phyloP scores from a whole-genome alignment of 1,140 invertebrate species.

The Philopotamus ludificatus region DNA sequence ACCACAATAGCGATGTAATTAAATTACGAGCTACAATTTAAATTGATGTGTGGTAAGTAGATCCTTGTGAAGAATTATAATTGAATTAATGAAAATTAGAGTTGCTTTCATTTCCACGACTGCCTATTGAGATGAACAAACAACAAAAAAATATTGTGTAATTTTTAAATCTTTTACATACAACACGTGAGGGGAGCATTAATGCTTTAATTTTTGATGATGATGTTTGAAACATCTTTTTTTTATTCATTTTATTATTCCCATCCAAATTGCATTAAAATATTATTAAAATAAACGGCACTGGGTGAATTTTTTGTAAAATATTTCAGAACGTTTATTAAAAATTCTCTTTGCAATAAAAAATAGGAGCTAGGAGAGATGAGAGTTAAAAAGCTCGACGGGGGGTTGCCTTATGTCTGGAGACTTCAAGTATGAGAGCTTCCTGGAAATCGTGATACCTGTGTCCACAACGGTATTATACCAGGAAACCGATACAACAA shows the following conservation, averaged over 20 bases:
- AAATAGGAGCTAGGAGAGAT: slow-evolving; percentile 7
- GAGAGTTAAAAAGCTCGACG: slow-evolving; percentile 20
- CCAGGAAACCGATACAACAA: too few species aligned
- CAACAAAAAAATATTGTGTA: neutral
- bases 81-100: neutral
- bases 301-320: too few species aligned
- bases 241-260: too few species aligned
- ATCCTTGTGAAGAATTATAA: neutral
- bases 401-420: slow-evolving; percentile 7
- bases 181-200: too few species aligned
- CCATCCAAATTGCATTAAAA: too few species aligned
- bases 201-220: too few species aligned
- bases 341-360: slow-evolving; percentile 14
- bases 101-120: neutral
- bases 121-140: too few species aligned
- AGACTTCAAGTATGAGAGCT: slow-evolving; percentile 7
- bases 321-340: slow-evolving; percentile 6
- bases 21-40: neutral
- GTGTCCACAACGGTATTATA: too few species aligned
- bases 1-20: neutral
- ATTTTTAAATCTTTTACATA: neutral
- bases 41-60: neutral
- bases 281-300: too few species aligned
- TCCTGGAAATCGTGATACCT: slow-evolving; percentile 17
- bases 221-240: too few species aligned